Evolutionary conservation across 2,113 vertebrate genomes (phyloP), one percentile per base, ranked within the genome.

Genomic region (Hucho hucho): DNA sequence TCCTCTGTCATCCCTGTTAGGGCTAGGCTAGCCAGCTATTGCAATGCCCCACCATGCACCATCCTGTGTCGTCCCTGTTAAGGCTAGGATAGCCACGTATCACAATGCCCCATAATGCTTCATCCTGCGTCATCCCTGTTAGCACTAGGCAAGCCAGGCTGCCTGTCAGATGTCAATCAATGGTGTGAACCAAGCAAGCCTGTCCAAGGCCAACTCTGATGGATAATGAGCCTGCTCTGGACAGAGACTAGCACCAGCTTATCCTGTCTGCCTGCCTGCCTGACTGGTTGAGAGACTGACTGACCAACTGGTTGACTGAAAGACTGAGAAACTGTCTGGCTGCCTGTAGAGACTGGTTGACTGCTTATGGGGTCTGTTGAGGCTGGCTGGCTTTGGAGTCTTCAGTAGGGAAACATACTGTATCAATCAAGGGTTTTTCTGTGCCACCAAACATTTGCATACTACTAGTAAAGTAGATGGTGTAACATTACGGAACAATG

Each of bases 11-110:
- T 37, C 6, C 32, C 6, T 37, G 32, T 7, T 37, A 37, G 32
- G 32, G 6, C 32, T 37, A 43, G 13, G 49, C 49, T 56, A 56
- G 29, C 29, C 29, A 29, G 29, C 29, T 29, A 29, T 29, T 4
- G 5, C 6, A 84, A 76, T 24, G 63, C 14, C 63, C 63, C 69
- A 76, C 74, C 75, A 69, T 64, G 87, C 75, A 76, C 46, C 1
- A 25, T 83, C 71, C 74, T n/a, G 28, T 47, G 25, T 43, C 49
- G 11, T 43, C 37, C 11, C 37, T 43, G 37, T 43, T 43, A 43
- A 11, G 37, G 9, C 37, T 11, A 43, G 69, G 24, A 43, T 43
- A 43, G 37, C 37, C 37, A 43, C 7, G 2, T 43, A 43, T 43
- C 9, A 43, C 37, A 28, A 28, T 67, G 28, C 65, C 29, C 68